A percentile compares a stretch with the other conserved stretches of the same genome.
Conservation (phyloP, 2,113 vertebrate species). For the Gymnorhina tibicen region DNA sequence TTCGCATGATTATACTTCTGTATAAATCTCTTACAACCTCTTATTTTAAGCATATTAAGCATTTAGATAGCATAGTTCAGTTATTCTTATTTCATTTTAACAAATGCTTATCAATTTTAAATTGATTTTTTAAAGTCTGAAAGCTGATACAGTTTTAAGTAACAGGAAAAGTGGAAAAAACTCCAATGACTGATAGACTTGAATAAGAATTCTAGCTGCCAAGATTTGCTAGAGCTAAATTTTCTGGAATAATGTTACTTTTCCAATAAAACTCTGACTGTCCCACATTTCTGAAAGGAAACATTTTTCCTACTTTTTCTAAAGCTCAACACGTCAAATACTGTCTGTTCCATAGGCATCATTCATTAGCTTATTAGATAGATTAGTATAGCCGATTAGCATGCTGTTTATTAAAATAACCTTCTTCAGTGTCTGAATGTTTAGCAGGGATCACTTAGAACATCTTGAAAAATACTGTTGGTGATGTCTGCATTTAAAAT, state of each 20-base stretch:
- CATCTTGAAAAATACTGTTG: background rate
- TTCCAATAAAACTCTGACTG: background rate
- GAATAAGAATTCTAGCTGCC: background rate
- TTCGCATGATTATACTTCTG: background rate
- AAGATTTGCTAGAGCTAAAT: background rate
- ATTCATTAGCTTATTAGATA: background rate
- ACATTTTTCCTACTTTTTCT: background rate
- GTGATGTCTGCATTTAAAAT: background rate
- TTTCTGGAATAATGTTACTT: background rate
- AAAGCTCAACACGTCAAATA: background rate
- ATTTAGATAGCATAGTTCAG: background rate
- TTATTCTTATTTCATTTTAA: background rate
- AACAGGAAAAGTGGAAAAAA: background rate
- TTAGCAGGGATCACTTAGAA: background rate
- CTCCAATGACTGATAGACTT: accelerated
- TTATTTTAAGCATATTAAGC: background rate
- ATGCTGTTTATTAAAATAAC: background rate
- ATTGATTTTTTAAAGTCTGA: background rate
- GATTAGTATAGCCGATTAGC: background rate
- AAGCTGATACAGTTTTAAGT: background rate
- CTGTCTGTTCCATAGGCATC: background rate
- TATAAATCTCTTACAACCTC: background rate
- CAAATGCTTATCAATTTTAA: background rate
- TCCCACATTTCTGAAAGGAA: background rate
- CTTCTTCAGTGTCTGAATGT: background rate